These are phyloP conservation scores for Calliphora vomitoria DNA, from an alignment of 2,888 invertebrate species.

Conservation along the genomic window DNA sequence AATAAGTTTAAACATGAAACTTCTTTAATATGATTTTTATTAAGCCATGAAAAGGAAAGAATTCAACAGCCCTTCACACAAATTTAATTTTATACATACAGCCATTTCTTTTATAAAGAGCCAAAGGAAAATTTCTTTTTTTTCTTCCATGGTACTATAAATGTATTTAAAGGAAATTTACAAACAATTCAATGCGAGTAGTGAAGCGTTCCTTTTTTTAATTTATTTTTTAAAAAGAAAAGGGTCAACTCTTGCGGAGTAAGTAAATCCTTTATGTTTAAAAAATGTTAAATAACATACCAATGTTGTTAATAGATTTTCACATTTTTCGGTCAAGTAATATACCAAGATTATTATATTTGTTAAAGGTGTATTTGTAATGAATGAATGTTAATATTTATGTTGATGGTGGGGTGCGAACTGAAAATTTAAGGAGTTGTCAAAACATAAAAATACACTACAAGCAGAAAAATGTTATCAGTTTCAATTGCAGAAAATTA, in stretches of 20 bases:
- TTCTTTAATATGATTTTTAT: neutral
- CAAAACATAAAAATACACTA: no score
- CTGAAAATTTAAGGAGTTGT: no score
- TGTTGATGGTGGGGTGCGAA: no score
- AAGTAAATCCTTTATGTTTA: neutral
- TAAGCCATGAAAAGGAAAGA: neutral
- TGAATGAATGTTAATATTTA: no score
- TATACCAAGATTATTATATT: no score
- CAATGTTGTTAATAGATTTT: no score
- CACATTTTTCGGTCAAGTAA: no score
- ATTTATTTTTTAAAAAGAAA: neutral
- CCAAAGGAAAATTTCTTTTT: neutral
- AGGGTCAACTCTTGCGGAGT: neutral
- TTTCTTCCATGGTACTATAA: neutral
- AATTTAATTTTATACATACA: neutral
- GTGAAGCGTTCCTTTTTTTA: no score
- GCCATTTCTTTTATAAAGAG: neutral
- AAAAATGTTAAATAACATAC: neutral
- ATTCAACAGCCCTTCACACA: neutral
- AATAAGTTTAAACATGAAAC: no score
- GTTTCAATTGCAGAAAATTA: no score
- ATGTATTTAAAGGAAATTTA: neutral
- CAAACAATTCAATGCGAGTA: neutral
- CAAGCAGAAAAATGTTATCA: no score
- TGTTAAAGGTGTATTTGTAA: no score